Evolutionary conservation across 2,113 vertebrate species (phyloP).

Genomic region (Alethe diademata): DNA sequence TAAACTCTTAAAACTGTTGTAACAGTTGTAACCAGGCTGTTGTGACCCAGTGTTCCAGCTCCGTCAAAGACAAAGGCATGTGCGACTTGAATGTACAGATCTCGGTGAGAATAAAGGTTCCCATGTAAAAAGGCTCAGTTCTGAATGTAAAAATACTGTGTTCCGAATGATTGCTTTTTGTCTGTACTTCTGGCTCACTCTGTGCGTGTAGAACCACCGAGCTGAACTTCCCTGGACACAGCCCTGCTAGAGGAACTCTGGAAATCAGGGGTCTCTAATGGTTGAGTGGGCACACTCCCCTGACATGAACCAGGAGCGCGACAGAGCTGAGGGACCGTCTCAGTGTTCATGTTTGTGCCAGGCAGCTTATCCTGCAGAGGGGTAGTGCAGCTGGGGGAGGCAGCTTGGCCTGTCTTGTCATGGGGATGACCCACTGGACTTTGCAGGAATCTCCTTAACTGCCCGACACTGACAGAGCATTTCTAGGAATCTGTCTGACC

Average conservation of each 20-base stretch:
- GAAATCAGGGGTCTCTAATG: accelerated
- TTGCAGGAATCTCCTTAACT: accelerated
- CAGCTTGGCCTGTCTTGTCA: accelerated
- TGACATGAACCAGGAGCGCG: accelerated
- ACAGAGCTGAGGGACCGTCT: background rate
- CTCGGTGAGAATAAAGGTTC: constrained; percentile 81
- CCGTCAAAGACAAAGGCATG: constrained; percentile 68
- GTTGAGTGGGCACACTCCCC: too few relatives aligned
- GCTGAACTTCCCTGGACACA: background rate
- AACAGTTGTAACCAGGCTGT: background rate
- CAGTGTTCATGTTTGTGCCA: background rate
- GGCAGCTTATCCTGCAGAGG: accelerated
- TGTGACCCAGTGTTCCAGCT: constrained; percentile 58
- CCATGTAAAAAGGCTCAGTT: constrained; percentile 24
- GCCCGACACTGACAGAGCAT: accelerated
- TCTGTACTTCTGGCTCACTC: background rate
- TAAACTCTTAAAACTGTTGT: constrained; percentile 61
- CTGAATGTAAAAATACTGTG: background rate
- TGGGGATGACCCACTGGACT: accelerated
- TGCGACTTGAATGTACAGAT: constrained; percentile 83
- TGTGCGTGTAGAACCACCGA: accelerated
- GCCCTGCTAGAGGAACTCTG: accelerated
- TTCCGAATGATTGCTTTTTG: background rate
- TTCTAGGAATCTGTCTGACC: background rate
- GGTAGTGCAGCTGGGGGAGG: background rate